A percentile compares a stretch with the other conserved stretches of the same genome.
phyloP scores from a whole-genome alignment of 2,888 invertebrate species.

The Pseudolycoriella hygida region DNA sequence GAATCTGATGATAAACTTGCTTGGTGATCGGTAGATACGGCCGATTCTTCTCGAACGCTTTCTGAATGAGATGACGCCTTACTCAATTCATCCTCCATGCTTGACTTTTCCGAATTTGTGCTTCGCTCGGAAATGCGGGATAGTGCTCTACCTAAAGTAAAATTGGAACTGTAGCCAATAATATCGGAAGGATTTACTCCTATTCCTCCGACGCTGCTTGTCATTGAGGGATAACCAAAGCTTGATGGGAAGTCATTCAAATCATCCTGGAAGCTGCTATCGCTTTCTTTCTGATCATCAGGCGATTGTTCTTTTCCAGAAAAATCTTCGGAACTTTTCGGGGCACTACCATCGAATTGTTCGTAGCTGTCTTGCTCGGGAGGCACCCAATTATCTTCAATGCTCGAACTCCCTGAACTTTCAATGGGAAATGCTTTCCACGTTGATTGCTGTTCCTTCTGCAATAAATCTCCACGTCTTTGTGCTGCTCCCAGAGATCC shows the following conservation, averaged over 20 bases:
- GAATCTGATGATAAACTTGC: slow-evolving; percentile 74
- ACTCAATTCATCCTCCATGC: slow-evolving; percentile 67
- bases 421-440: slow-evolving; percentile 73
- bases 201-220: slow-evolving; percentile 32
- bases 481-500: slow-evolving; percentile 55
- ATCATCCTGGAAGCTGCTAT: slow-evolving; percentile 56
- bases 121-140: slow-evolving; percentile 78
- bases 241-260: slow-evolving; percentile 56
- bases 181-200: slow-evolving; percentile 44
- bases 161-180: slow-evolving; percentile 54
- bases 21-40: slow-evolving; percentile 70
- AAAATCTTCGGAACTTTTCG: slow-evolving; percentile 10
- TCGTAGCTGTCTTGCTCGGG: slow-evolving; percentile 52
- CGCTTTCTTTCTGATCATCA: slow-evolving; percentile 35
- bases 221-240: slow-evolving; percentile 49
- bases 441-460: slow-evolving; percentile 55
- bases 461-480: slow-evolving; percentile 37
- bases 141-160: slow-evolving; percentile 56
- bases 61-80: slow-evolving; percentile 55
- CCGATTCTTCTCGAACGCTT: slow-evolving; percentile 67
- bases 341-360: slow-evolving; percentile 29
- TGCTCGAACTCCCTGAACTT: slow-evolving; percentile 70
- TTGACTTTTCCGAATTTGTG: slow-evolving; percentile 75
- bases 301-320: slow-evolving; percentile 31
- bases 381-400: slow-evolving; percentile 68